Conservation (phyloP, 2,888 invertebrate genomes). For the Tholera decimalis region DNA sequence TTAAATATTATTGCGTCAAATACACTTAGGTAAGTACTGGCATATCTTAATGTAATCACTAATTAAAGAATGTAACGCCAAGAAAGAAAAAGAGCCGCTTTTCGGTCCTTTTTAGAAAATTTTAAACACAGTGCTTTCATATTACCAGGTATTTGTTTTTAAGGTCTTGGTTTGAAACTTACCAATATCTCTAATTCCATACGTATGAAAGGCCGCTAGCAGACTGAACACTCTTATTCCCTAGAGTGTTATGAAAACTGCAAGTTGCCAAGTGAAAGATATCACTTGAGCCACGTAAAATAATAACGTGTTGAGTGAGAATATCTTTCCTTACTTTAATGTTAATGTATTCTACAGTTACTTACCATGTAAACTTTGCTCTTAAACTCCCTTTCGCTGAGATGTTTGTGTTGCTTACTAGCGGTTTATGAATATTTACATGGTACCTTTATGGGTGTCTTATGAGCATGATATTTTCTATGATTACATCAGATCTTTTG, state of each 20-base stretch:
- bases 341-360: conserved; percentile 53
- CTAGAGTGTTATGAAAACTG: conserved; percentile 34
- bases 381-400: conserved; percentile 48
- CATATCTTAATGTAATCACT: no score
- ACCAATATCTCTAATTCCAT: conserved; percentile 25
- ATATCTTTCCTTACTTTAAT: conserved; percentile 47
- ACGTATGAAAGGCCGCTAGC: neutral
- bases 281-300: conserved; percentile 48
- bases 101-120: neutral
- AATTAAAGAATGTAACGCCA: no score
- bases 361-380: conserved; percentile 54
- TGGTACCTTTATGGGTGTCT: conserved; percentile 10
- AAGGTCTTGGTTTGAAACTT: no score
- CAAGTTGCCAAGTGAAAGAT: conserved; percentile 30
- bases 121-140: no score
- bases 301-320: conserved; percentile 48
- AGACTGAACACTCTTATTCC: neutral
- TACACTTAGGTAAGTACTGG: no score
- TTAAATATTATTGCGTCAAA: no score
- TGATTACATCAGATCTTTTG: neutral
- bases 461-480: neutral
- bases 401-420: conserved; percentile 45
- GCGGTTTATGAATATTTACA: conserved; percentile 36
- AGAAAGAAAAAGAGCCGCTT: no score
- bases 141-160: no score